phyloP scores from a whole-genome alignment of 2,113 vertebrate genomes.

The Asarcornis scutulata region DNA sequence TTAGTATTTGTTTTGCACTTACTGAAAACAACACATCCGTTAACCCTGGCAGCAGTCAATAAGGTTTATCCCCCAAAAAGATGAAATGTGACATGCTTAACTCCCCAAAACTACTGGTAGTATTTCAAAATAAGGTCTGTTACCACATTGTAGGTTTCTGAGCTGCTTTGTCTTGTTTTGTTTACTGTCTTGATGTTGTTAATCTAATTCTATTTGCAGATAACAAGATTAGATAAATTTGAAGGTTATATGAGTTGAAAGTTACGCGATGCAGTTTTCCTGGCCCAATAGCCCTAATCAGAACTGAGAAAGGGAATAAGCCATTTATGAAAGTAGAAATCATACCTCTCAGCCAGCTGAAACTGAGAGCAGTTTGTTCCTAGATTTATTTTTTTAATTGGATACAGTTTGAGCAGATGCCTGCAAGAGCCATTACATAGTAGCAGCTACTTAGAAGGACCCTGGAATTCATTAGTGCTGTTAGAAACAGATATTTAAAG shows the following conservation, averaged over 20 bases:
- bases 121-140: not conserved
- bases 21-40: not conserved
- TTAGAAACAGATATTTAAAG: not conserved
- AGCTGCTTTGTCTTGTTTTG: not conserved
- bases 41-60: slow-evolving; percentile 7
- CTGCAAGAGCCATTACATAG: not conserved
- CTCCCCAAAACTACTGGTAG: not conserved
- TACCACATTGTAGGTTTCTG: not conserved
- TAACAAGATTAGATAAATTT: not conserved
- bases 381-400: not conserved
- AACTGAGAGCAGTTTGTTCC: not conserved
- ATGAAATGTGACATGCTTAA: not conserved
- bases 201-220: not conserved
- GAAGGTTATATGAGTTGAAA: not conserved
- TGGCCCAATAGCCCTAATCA: not conserved
- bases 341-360: not conserved
- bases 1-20: not conserved
- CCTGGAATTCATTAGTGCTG: not conserved
- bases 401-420: not conserved
- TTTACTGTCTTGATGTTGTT: not conserved
- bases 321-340: not conserved
- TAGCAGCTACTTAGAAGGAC: not conserved
- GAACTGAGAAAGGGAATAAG: not conserved
- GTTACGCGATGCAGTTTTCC: not conserved
- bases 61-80: not conserved